Evolutionary conservation across 1,140 invertebrate species (phyloP).

Genomic region (Pseudomyrmex flavicornis): DNA sequence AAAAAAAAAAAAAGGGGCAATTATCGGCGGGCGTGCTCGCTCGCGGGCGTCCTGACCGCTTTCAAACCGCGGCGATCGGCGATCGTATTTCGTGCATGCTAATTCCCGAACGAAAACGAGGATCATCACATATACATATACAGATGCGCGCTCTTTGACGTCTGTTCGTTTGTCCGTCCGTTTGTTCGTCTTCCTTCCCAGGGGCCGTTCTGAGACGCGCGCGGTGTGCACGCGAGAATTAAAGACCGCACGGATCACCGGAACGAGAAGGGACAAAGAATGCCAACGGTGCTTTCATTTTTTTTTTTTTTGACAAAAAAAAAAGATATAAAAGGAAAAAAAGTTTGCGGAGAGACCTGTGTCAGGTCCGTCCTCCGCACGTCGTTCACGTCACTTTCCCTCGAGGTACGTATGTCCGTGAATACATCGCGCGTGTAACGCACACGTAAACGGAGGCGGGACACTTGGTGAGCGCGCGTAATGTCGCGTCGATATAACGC

Average conservation of each 20-base stretch:
- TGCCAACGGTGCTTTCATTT: slow-evolving; percentile 62
- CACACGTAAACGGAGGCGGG: slow-evolving; percentile 55
- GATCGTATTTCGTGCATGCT: slow-evolving; percentile 23
- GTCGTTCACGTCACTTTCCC: slow-evolving; percentile 66
- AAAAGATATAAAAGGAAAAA: background rate
- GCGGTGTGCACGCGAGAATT: slow-evolving; percentile 64
- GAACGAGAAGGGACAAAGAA: slow-evolving; percentile 65
- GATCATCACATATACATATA: slow-evolving; percentile 11
- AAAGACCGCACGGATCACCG: slow-evolving; percentile 54
- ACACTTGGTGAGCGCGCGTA: slow-evolving; percentile 36
- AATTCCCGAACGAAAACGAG: slow-evolving; percentile 46
- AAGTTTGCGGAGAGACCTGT: slow-evolving; percentile 19
- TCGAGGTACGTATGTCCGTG: slow-evolving; percentile 35
- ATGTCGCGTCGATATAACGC: slow-evolving; percentile 44
- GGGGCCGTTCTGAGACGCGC: slow-evolving; percentile 39
- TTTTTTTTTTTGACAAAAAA: slow-evolving; percentile 49
- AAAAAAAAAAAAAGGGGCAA: background rate
- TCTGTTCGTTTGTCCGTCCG: slow-evolving; percentile 4
- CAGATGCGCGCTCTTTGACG: background rate
- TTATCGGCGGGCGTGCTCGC: background rate
- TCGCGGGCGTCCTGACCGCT: slow-evolving; percentile 12
- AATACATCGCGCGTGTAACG: slow-evolving; percentile 50
- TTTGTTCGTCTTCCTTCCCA: slow-evolving; percentile 44
- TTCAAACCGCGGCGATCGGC: slow-evolving; percentile 44
- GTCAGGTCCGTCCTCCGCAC: slow-evolving; percentile 25